Evolutionary conservation across 2,797 vertebrate genomes (phyloP), one percentile per base, ranked within the genome.

Genomic region (Dicrostonyx torquatus): DNA sequence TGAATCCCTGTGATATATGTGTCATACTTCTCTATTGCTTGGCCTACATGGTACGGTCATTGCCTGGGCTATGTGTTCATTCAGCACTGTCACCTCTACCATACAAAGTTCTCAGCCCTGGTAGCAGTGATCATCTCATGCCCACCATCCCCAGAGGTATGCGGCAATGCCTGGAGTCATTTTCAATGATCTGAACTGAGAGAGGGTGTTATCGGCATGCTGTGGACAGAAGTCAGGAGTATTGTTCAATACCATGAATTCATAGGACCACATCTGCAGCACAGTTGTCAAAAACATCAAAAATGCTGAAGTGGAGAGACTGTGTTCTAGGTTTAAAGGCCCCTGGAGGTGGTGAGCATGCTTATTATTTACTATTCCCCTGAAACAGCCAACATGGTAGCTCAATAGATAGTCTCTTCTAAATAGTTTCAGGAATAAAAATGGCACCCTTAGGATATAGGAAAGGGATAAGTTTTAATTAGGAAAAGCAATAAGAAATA

Each of bases 401-500:
- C 70, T 86, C 91, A 80, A 91, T 90, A 82, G 48, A 70, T 13
- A n/a, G 45, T 78, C 87, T 17, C 53, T 90, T 64, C 87, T 95
- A 94, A 91, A 88, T 92, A 91, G 93, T 78, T 95, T 86, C 64
- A 91, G 86, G 29, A 95, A 93, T 95, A 96, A 96, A 96, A 95
- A 94, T 94, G 86, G 20, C n/a, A 76, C 77, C 86, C 91, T 68
- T 77, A 91, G 90, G 90, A 96, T 95, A 10, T 60, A 95, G 34
- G 68, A 87, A 95, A 97, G 48, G 66, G 86, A 80, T 96, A 97
- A 95, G 95, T 95, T 97, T 97, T 95, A 97, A 97, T 97, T 95
- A 97, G 95, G 75, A 94, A 96, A 97, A 95, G 22, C 78, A 92
- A 75, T 82, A 93, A 94, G 85, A 97, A 95, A 95, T 96, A 96